Base-by-base conservation (phyloP, 1,140 invertebrate species). In the Pseudomyrmex pallidus region DNA sequence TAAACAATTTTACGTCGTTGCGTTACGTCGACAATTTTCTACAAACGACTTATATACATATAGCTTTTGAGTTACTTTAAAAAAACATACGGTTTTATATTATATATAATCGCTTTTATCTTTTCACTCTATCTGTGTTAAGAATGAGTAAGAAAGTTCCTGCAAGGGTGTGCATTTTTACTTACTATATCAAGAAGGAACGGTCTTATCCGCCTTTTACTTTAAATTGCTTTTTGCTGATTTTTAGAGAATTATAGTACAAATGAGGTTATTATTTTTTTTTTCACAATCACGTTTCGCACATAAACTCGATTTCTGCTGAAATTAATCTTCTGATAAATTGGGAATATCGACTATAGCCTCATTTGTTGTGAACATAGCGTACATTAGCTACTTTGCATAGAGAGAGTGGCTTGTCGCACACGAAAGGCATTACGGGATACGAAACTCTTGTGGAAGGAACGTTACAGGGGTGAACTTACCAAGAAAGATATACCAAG, bases 1-100 rank as follows among this genome's bases (percentile, higher is more conserved):
- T 98, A 95, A 93, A 94, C 63, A 72, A 84, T 83, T 72, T 74
- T 74, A 61, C 61, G 9, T 15, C 46, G 25, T 25, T 25, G 25
- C 50, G 17, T 56, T 74, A 56, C 17, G 13, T 35, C 25, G 8
- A 74, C 50, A 68, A 22, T 68, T 76, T 50, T 83, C 13, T 35
- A 73, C 2, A 50, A 68, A 54, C 15, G 20, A 56, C 15, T 13
- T 52, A 35, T 35, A 35, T 52, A 63, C 46, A 35, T 35, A 35
- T 52, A 63, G 50, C 66, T 4, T 84, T 80, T n/a, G 4, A 73
- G 48, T 44, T 83, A 50, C 52, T 57, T 74, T 17, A 35, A 67
- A 35, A 67, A 57, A 73, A 50, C 74, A 73, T 10, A 15, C 35
- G 35, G 35, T 35, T 35, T 35, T 35, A 73, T 54, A 73, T 72